These are phyloP conservation scores for Cygnus buccinator DNA, from an alignment of 2,113 vertebrate genomes.

Conservation along the genomic window DNA sequence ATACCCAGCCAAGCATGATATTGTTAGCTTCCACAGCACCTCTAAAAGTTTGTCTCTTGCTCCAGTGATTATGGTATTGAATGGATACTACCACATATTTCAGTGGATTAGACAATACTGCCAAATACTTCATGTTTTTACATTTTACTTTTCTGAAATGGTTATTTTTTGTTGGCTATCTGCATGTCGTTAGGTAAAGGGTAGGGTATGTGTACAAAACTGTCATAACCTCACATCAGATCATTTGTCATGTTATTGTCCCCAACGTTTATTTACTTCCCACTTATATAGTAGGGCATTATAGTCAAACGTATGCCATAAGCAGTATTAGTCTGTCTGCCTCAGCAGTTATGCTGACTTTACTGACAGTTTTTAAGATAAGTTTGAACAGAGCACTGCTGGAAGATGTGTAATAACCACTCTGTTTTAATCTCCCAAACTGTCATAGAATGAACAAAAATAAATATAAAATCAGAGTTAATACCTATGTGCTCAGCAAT, in stretches of 20 bases:
- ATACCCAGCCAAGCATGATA: not conserved
- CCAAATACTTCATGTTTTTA: not conserved
- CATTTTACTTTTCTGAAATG: not conserved
- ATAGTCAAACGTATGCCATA: not conserved
- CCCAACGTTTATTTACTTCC: not conserved
- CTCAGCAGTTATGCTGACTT: too few species aligned
- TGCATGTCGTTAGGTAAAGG: not conserved
- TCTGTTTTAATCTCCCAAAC: not conserved
- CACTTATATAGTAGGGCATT: not conserved
- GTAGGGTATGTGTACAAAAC: fast-evolving
- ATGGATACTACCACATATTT: not conserved
- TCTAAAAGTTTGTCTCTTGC: not conserved
- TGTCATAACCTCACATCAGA: not conserved
- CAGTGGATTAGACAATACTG: not conserved
- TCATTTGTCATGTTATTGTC: not conserved
- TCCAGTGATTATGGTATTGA: not conserved
- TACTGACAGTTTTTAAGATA: too few species aligned
- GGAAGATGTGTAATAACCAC: not conserved
- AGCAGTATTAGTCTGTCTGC: too few species aligned
- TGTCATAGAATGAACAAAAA: not conserved
- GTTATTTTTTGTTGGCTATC: not conserved
- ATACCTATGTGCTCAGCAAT: not conserved
- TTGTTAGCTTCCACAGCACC: not conserved
- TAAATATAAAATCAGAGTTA: not conserved
- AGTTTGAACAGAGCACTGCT: too few species aligned